Conservation (phyloP, 2,888 invertebrate species). For the Cryptocheilus praepositus region DNA sequence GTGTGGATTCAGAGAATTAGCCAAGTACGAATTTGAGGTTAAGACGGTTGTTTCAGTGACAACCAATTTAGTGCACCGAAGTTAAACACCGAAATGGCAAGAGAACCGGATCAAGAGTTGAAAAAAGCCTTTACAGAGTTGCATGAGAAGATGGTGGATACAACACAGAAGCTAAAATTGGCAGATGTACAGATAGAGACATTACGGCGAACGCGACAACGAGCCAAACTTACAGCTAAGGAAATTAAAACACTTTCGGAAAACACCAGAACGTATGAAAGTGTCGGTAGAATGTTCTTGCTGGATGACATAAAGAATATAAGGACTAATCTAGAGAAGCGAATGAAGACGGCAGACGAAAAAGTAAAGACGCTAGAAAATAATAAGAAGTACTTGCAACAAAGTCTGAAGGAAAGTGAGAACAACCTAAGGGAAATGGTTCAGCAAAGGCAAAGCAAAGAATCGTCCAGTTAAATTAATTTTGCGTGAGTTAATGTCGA, state of each 20-base stretch:
- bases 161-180: conserved; percentile 86
- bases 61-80: no score
- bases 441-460: conserved; percentile 77
- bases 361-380: conserved; percentile 85
- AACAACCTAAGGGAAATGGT: conserved; percentile 91
- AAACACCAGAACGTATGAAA: conserved; percentile 85
- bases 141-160: conserved; percentile 88
- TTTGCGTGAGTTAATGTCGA: no score
- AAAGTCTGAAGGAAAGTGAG: conserved; percentile 88
- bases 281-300: conserved; percentile 91
- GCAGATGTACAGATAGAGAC: conserved; percentile 87
- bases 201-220: conserved; percentile 81
- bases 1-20: no score
- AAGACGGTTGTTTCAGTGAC: no score
- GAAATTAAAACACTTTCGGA: conserved; percentile 81
- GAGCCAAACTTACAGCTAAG: conserved; percentile 81
- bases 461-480: conserved; percentile 51
- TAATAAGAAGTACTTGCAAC: conserved; percentile 87
- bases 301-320: conserved; percentile 82
- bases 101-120: no score
- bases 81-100: conserved; percentile 64
- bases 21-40: no score
- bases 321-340: conserved; percentile 80
- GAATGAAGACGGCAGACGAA: conserved; percentile 78
- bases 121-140: conserved; percentile 88